Conservation (phyloP, 2,888 invertebrate genomes). For the Malachius bipustulatus region DNA sequence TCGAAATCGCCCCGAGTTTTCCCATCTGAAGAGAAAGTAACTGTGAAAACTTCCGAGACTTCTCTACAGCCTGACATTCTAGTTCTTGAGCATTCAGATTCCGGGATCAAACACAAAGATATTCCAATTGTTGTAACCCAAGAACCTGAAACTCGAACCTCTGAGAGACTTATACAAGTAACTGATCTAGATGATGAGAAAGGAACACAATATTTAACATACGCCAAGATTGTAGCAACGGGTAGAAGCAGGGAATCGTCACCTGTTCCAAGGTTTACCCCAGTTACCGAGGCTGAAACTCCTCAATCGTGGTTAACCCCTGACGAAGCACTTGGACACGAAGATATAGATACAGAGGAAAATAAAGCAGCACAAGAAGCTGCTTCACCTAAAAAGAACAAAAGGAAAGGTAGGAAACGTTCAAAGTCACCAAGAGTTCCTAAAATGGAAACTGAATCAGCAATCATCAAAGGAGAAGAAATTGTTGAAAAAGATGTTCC, state of each 20-base stretch:
- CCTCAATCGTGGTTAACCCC: background rate
- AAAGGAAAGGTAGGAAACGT: background rate
- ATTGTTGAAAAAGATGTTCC: too few species aligned
- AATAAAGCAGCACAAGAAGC: background rate
- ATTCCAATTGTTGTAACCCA: background rate
- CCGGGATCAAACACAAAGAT: slow-evolving; percentile 3
- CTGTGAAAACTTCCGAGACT: background rate
- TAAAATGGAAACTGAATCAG: too few species aligned
- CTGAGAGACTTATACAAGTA: background rate
- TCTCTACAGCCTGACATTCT: background rate
- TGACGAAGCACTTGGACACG: background rate
- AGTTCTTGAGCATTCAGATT: slow-evolving; percentile 4
- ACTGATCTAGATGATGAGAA: background rate
- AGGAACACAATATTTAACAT: slow-evolving; percentile 6
- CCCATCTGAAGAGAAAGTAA: background rate
- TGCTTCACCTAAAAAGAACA: too few species aligned
- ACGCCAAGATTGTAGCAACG: slow-evolving; percentile 15
- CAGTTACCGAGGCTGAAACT: too few species aligned
- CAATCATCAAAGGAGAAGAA: too few species aligned
- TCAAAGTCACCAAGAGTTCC: background rate
- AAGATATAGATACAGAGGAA: background rate
- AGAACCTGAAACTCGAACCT: slow-evolving; percentile 4
- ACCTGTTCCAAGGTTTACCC: background rate
- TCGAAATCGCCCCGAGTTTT: slow-evolving; percentile 7
- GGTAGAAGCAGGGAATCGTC: slow-evolving; percentile 10